These are phyloP conservation scores for Tholera decimalis DNA, from an alignment of 2,888 invertebrate species.

Conservation along the genomic window DNA sequence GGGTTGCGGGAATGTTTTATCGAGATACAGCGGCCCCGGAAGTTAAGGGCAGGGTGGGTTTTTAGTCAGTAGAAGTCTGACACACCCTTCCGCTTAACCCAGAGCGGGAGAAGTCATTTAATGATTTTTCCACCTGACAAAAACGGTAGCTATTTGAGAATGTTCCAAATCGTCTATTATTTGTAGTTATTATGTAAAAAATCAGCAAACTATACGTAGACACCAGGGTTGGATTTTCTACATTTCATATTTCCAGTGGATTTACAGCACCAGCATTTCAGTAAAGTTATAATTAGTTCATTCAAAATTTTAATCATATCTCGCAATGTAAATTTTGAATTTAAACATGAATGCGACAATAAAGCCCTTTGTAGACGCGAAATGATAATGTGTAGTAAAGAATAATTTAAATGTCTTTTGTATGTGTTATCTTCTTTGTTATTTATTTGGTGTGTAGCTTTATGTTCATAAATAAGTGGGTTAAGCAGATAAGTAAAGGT, in stretches of 20 bases:
- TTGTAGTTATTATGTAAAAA: not conserved
- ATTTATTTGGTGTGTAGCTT: slow-evolving; percentile 11
- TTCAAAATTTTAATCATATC: slow-evolving; percentile 58
- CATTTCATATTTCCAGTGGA: not conserved
- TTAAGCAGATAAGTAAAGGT: slow-evolving; percentile 10
- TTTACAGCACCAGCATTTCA: slow-evolving; percentile 6
- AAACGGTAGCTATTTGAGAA: no score
- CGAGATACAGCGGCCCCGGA: no score
- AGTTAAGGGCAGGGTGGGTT: no score
- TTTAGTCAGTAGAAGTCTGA: no score
- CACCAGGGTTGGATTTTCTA: slow-evolving; percentile 19
- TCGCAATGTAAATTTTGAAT: slow-evolving; percentile 39
- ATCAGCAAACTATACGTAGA: not conserved
- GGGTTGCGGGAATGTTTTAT: no score
- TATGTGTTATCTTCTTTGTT: slow-evolving; percentile 31
- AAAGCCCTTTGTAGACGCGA: slow-evolving; percentile 26
- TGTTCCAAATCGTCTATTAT: no score
- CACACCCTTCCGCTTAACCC: no score
- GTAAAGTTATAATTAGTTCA: slow-evolving; percentile 62
- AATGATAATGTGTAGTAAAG: slow-evolving; percentile 39
- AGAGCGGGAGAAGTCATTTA: no score
- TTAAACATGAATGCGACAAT: slow-evolving; percentile 45
- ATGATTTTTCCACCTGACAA: no score
- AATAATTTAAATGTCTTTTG: slow-evolving; percentile 35
- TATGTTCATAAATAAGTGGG: slow-evolving; percentile 6